Evolutionary conservation across 2,888 invertebrate species (phyloP), one percentile per base, ranked within the genome.

Genomic region (Oxycera nigricornis): DNA sequence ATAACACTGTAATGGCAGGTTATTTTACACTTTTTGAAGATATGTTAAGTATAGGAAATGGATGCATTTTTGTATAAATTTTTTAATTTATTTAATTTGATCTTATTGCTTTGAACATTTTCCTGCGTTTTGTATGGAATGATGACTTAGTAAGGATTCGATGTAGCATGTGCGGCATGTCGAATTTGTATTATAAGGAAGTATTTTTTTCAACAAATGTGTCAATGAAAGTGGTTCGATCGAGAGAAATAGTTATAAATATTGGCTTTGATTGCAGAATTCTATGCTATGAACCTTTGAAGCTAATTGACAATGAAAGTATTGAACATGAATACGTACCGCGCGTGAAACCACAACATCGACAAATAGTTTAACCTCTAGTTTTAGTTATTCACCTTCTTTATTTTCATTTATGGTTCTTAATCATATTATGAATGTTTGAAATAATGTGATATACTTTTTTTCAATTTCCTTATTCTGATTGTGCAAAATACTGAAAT

Each of bases 371-470:
- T 26, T 67, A 2, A n/a, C 55, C 11, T 20, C 26, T 55, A 52
- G 31, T 52, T 68, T 31, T 70, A 52, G 20, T 52, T 39, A 39
- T 11, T 65, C 41, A 17, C 30, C 3, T 31, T n/a, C 50, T 65
- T 50, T 17, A 20, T 50, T 67, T 67, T 50, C 1, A 41, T 17
- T 46, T 68, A 50, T 61, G 61, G 30, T 24, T 20, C 20, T 31
- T 35, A 62, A 62, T 24, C 24, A 46, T 67, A 67, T 26, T 61
- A 67, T 67, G 46, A 11, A 67, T 41, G 67, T 67, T 55, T 70
- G 31, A 50, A 52, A 55, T 70, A 52, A 52, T 70, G 70, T 70
- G 70, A 70, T 70, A 70, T 31, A 52, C 17, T 17, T 52, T 70
- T 70, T 35, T 31, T 55, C 39, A 3, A 30, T 50, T 70, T 70